phyloP scores from a whole-genome alignment of 2,888 invertebrate genomes.

The Nomada ruficornis region DNA sequence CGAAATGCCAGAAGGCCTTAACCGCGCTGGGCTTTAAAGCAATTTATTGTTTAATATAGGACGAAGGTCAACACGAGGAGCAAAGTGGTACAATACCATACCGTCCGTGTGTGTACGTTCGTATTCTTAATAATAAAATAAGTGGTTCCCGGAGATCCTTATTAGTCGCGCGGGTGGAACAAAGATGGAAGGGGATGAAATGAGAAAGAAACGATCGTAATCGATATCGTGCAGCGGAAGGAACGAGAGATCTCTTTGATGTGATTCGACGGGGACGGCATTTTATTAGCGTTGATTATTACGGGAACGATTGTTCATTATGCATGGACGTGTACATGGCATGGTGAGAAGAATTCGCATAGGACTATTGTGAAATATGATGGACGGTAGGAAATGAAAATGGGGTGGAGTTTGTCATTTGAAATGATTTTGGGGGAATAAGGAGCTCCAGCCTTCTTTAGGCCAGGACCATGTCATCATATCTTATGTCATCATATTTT shows the following conservation, averaged over 20 bases:
- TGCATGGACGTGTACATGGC: neutral
- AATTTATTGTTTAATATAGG: constrained; percentile 66
- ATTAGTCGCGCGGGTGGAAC: constrained; percentile 33
- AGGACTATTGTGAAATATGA: too few relatives aligned
- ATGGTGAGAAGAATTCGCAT: too few relatives aligned
- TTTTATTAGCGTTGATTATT: constrained; percentile 38
- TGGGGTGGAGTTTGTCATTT: too few relatives aligned
- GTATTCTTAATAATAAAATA: constrained; percentile 59
- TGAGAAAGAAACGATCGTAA: constrained; percentile 40
- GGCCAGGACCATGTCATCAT: too few relatives aligned
- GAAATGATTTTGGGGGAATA: too few relatives aligned
- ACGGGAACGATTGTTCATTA: constrained; percentile 20
- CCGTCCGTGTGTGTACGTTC: neutral
- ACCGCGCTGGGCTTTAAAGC: constrained; percentile 32
- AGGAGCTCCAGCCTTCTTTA: too few relatives aligned
- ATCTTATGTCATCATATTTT: too few relatives aligned
- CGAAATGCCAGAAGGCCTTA: constrained; percentile 47
- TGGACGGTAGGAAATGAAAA: too few relatives aligned
- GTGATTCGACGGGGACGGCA: constrained; percentile 25
- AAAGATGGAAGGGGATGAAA: constrained; percentile 13
- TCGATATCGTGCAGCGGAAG: constrained; percentile 53
- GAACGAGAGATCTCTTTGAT: constrained; percentile 51
- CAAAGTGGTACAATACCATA: constrained; percentile 25
- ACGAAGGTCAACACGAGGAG: constrained; percentile 60
- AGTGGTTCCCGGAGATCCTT: constrained; percentile 60